These are phyloP conservation scores for Mycalesis mineus DNA, from an alignment of 2,888 invertebrate genomes.

Conservation along the genomic window DNA sequence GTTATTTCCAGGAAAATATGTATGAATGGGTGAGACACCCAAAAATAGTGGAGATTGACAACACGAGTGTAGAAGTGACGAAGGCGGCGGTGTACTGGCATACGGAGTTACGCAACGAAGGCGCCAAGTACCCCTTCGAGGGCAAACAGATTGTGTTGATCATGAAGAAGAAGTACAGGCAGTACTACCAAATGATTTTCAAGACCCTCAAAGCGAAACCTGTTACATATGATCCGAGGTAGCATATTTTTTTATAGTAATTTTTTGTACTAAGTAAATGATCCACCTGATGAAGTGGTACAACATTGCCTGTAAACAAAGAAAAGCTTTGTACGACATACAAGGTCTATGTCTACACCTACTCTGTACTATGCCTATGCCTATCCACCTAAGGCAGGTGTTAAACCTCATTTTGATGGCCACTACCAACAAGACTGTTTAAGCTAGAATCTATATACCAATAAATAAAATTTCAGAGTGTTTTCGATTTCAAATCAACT, in stretches of 20 bases:
- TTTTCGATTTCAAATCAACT: too few species aligned
- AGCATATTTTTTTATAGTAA: slow-evolving; percentile 11
- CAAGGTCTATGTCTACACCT: too few species aligned
- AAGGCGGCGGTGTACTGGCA: slow-evolving; percentile 71
- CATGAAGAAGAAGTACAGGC: slow-evolving; percentile 71
- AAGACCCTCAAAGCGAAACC: slow-evolving; percentile 69
- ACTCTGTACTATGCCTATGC: too few species aligned
- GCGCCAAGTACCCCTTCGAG: slow-evolving; percentile 62
- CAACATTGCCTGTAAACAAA: too few species aligned
- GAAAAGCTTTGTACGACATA: too few species aligned
- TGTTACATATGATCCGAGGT: slow-evolving; percentile 70
- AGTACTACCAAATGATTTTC: slow-evolving; percentile 73
- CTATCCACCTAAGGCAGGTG: too few species aligned
- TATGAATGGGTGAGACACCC: slow-evolving; percentile 73
- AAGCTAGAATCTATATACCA: too few species aligned
- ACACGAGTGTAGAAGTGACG: slow-evolving; percentile 65
- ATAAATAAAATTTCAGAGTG: too few species aligned
- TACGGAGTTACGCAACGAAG: slow-evolving; percentile 49
- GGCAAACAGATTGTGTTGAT: slow-evolving; percentile 70
- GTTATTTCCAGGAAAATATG: slow-evolving; percentile 55
- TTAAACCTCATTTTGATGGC: too few species aligned
- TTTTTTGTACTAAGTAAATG: too few species aligned
- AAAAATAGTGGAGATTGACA: slow-evolving; percentile 65
- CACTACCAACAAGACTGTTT: too few species aligned
- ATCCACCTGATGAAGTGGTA: too few species aligned